A percentile compares a stretch with the other conserved stretches of the same genome.
Evolutionary conservation across 2,888 invertebrate genomes (phyloP).

Genomic region (Mimumesa dahlbomi): DNA sequence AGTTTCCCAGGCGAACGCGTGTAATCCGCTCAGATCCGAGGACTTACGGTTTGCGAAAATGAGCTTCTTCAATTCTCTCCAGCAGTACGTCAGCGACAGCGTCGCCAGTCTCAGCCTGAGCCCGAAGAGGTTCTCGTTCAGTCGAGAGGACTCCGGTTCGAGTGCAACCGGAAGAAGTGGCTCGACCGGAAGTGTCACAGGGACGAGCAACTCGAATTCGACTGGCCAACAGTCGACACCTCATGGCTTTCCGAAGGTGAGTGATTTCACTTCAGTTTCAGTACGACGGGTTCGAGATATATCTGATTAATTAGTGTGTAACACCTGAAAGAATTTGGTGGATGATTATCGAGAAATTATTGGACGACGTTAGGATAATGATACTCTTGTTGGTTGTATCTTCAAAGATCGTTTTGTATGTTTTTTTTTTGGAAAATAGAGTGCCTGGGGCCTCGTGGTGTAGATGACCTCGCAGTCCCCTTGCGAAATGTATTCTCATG

Average conservation of each 20-base stretch:
- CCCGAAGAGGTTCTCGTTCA: constrained; percentile 87
- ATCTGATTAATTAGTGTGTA: no score
- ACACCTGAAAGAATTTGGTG: no score
- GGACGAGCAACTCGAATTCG: constrained; percentile 75
- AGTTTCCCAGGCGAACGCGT: background rate
- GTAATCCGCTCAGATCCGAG: constrained; percentile 4
- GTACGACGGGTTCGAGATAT: no score
- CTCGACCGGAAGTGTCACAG: constrained; percentile 77
- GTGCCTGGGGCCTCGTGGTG: no score
- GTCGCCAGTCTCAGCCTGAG: constrained; percentile 90
- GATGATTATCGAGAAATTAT: no score
- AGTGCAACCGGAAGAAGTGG: constrained; percentile 70
- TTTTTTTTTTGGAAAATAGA: no score
- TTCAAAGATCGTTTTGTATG: no score
- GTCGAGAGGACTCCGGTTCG: constrained; percentile 84
- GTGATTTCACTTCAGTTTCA: no score
- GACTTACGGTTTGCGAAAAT: constrained; percentile 80
- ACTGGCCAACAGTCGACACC: constrained; percentile 65
- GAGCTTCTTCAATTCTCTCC: constrained; percentile 93
- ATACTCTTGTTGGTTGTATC: no score
- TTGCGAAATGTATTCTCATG: no score
- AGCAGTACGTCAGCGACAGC: constrained; percentile 93
- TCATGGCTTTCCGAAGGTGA: constrained; percentile 76
- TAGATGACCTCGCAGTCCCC: no score
- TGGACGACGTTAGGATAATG: no score